Percentiles rank a stretch among this genome's conserved stretches.
Conservation (phyloP, 2,113 vertebrate genomes). For the Psophia crepitans region DNA sequence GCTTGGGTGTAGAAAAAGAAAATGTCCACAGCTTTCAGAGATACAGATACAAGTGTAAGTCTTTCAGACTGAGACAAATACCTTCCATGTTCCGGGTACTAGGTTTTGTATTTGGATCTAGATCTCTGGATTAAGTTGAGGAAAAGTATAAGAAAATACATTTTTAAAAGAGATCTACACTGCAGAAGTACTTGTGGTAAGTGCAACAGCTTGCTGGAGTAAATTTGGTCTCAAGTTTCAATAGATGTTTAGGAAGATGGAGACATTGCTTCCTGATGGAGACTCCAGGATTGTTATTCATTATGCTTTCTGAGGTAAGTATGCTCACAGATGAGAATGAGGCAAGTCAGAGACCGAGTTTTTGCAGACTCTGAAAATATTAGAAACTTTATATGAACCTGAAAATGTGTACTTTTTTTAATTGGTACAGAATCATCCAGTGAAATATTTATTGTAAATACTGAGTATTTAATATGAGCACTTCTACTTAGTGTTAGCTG, state of each 20-base stretch:
- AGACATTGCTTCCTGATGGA: neutral
- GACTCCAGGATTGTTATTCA: neutral
- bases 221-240: neutral
- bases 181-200: neutral
- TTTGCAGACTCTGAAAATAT: neutral
- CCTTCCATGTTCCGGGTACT: neutral
- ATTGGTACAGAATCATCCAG: neutral
- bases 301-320: neutral
- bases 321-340: neutral
- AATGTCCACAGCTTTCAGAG: neutral
- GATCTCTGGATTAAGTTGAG: neutral
- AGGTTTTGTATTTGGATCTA: neutral
- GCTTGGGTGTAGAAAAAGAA: neutral
- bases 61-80: neutral
- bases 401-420: neutral
- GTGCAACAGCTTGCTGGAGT: neutral
- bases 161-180: neutral
- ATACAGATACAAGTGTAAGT: neutral
- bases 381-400: neutral
- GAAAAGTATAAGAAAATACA: neutral
- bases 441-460: neutral
- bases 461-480: neutral
- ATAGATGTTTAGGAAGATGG: neutral
- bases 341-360: neutral
- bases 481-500: neutral